Evolutionary conservation across 2,797 vertebrate genomes (phyloP), one percentile per base, ranked within the genome.

Genomic region (Pitangus sulphuratus): DNA sequence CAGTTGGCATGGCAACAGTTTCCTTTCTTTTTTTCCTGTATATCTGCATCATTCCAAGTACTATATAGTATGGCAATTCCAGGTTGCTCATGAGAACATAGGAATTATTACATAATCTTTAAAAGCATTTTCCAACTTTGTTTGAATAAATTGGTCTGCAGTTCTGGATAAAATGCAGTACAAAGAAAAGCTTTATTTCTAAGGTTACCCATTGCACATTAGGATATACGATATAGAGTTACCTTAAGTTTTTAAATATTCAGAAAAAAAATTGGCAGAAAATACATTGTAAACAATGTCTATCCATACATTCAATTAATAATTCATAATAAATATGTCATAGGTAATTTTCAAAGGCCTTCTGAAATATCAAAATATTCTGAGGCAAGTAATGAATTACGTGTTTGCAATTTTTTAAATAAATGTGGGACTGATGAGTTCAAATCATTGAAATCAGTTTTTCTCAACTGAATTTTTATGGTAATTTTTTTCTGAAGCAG

Each of bases 281-380:
- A 97, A 88, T 90, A 64, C 54, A 47, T 88, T 97, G 61, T 87
- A 97, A 97, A 96, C 69, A 97, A 86, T 91, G 44, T 96, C 64
- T 79, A 90, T 37, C 44, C 31, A 65, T 61, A 75, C 4, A n/a
- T 17, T 83, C 22, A 11, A 47, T 96, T 26, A 97, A 96, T 96
- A 96, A 97, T 95, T 97, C 64, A 86, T 95, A 80, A 62, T 42
- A 94, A 95, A 80, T 69, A 78, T 51, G 26, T 82, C 70, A 91
- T 50, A 87, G 44, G 71, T 87, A 93, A 89, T 95, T 96, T 96
- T 58, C 87, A 95, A 92, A 76, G 39, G 21, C 28, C 33, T 94
- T 91, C 87, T 35, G 22, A 95, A 96, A 68, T 66, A 90, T 45
- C 57, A 95, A 82, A 92, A 68, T 90, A 85, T 95, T 90, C 75